phyloP scores from a whole-genome alignment of 2,113 vertebrate species.

The Myotis yumanensis region DNA sequence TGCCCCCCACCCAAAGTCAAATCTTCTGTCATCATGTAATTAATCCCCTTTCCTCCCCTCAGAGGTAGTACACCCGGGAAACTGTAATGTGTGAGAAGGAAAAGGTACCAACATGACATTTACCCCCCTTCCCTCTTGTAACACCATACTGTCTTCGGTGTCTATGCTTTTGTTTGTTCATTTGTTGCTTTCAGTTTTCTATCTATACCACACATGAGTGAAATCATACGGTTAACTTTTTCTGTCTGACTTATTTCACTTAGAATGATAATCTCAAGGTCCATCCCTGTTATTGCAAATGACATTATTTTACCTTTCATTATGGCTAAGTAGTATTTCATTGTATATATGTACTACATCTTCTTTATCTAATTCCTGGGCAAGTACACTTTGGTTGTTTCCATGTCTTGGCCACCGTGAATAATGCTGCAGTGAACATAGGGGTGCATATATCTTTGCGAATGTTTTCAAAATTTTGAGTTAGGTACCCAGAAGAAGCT shows the following conservation, averaged over 20 bases:
- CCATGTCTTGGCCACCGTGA: neutral
- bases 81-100: too few relatives aligned
- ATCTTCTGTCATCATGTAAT: neutral
- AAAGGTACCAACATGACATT: too few relatives aligned
- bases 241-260: neutral
- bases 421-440: neutral
- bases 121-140: neutral
- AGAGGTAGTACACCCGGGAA: too few relatives aligned
- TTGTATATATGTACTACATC: neutral
- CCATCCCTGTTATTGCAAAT: neutral
- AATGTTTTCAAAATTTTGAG: neutral
- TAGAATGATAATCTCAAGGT: neutral
- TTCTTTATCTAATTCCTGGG: neutral
- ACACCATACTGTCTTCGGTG: neutral
- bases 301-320: neutral
- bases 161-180: neutral
- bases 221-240: neutral
- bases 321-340: neutral
- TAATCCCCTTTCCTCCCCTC: neutral
- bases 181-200: neutral
- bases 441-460: neutral
- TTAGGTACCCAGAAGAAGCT: neutral
- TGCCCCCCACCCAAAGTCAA: neutral
- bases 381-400: neutral
- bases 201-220: neutral